These are phyloP conservation scores for Pardosa pseudoannulata DNA, from an alignment of 2,888 invertebrate species.

Conservation along the genomic window DNA sequence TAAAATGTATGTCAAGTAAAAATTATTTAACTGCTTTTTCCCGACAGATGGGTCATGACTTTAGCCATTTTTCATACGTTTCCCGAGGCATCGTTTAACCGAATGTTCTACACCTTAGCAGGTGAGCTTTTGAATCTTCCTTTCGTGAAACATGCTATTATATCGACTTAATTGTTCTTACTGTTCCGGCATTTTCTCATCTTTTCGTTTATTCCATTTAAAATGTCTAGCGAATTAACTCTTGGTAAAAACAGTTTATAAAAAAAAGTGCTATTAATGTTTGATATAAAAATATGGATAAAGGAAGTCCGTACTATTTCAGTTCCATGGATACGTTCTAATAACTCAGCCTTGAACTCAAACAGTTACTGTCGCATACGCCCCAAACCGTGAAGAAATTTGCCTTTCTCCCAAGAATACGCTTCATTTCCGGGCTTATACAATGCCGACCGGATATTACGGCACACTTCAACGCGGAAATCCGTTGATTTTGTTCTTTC, in stretches of 20 bases:
- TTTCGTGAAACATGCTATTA: not conserved
- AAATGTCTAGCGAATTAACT: not conserved
- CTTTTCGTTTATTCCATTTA: not conserved
- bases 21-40: no score
- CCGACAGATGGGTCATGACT: no score
- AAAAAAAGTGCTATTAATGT: not conserved
- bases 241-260: not conserved
- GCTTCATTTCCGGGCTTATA: slow-evolving; percentile 61
- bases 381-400: slow-evolving; percentile 55
- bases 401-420: slow-evolving; percentile 47
- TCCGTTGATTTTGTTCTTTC: slow-evolving; percentile 54
- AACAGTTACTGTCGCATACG: slow-evolving; percentile 33
- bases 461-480: slow-evolving; percentile 58
- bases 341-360: slow-evolving; percentile 64
- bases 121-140: not conserved
- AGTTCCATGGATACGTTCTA: slow-evolving; percentile 43
- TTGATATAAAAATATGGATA: not conserved
- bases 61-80: no score
- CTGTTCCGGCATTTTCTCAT: not conserved
- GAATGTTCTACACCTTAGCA: not conserved
- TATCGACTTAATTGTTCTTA: not conserved
- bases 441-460: slow-evolving; percentile 63
- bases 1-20: no score
- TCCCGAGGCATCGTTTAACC: no score
- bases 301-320: slow-evolving; percentile 33